A percentile compares a stretch with the other conserved stretches of the same genome.
These are phyloP conservation scores for Coregonus sp. DNA, from an alignment of 2,797 vertebrate species.

Conservation along the genomic window DNA sequence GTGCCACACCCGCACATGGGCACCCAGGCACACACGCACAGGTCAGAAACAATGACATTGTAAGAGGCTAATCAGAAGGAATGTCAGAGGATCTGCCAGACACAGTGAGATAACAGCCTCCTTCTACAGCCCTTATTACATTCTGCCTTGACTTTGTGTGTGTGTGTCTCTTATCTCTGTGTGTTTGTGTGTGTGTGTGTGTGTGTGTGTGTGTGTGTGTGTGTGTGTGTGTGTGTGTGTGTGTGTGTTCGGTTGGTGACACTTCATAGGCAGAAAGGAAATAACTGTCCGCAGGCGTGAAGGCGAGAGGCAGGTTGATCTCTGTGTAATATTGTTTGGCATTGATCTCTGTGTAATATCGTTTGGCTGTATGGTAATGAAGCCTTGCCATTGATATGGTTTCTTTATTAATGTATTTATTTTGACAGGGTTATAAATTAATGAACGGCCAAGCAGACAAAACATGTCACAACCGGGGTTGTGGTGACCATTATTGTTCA, in stretches of 20 bases:
- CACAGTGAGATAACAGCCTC: slow-evolving; percentile 50
- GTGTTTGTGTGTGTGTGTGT: not conserved
- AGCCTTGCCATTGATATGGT: slow-evolving; percentile 10
- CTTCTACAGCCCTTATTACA: slow-evolving; percentile 45
- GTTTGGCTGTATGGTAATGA: slow-evolving; percentile 29
- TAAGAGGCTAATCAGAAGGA: slow-evolving; percentile 63
- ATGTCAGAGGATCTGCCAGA: slow-evolving; percentile 56
- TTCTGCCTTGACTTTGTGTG: slow-evolving; percentile 40
- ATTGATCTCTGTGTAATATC: slow-evolving; percentile 16
- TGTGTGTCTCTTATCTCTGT: not conserved
- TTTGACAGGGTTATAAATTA: slow-evolving; percentile 45
- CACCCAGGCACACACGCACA: slow-evolving; percentile 18
- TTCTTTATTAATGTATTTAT: slow-evolving; percentile 19
- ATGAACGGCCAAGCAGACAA: slow-evolving; percentile 30
- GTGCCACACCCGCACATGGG: slow-evolving; percentile 2
- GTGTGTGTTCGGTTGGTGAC: slow-evolving; percentile 28
- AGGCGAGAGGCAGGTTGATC: slow-evolving; percentile 15
- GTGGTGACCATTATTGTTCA: slow-evolving; percentile 40
- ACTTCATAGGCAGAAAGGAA: slow-evolving; percentile 32
- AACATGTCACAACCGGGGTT: slow-evolving; percentile 19
- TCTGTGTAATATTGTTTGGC: slow-evolving; percentile 24
- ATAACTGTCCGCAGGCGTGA: slow-evolving; percentile 21
- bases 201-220: not conserved
- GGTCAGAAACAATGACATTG: slow-evolving; percentile 50
- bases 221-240: slow-evolving; percentile 8